phyloP scores from a whole-genome alignment of 2,113 vertebrate species.

The Ranitomeya variabilis region DNA sequence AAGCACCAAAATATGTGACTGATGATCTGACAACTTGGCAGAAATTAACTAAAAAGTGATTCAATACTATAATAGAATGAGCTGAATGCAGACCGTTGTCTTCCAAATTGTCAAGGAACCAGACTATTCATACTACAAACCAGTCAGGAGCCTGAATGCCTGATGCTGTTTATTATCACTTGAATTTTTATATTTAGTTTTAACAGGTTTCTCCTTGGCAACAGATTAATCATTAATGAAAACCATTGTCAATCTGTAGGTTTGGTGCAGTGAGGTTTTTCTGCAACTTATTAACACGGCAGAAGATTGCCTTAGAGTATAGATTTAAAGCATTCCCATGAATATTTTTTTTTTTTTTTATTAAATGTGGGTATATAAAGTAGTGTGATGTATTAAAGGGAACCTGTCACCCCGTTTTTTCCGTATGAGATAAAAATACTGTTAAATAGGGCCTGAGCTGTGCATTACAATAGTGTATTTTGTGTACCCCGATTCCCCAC shows the following conservation, averaged over 20 bases:
- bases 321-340: too few species aligned
- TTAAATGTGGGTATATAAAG: too few species aligned
- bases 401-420: too few species aligned
- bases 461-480: too few species aligned
- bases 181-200: too few species aligned
- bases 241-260: background rate
- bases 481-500: too few species aligned
- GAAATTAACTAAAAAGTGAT: background rate
- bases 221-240: slow-evolving; percentile 1
- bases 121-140: background rate
- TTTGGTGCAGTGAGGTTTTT: background rate
- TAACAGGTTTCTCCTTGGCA: background rate
- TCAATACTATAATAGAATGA: background rate
- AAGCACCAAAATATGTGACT: background rate
- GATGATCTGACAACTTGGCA: background rate
- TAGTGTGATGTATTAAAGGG: too few species aligned
- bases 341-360: too few species aligned
- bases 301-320: background rate
- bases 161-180: background rate
- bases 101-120: background rate
- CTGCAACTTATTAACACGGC: background rate
- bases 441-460: too few species aligned
- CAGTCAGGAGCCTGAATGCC: background rate
- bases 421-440: too few species aligned
- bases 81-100: background rate